Evolutionary conservation across 2,888 invertebrate genomes (phyloP).

Genomic region (Steinernema carpocapsae): DNA sequence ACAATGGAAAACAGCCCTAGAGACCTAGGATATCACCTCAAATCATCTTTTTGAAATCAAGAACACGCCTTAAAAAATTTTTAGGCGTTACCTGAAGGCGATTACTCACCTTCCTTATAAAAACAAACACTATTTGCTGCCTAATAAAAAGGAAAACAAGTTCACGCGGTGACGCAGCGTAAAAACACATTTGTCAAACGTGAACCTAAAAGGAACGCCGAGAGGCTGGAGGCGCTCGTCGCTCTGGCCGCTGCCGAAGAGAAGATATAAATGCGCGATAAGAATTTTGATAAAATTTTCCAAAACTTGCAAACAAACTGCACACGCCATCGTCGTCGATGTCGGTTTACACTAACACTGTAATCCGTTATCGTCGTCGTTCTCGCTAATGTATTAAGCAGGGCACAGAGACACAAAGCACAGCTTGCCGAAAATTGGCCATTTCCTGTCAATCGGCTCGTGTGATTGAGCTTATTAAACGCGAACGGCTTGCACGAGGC

Average conservation of each 20-base stretch:
- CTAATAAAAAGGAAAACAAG: neutral
- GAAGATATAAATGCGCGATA: neutral
- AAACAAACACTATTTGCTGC: conserved; percentile 2
- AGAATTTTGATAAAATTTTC: neutral
- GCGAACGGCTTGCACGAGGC: too few relatives aligned
- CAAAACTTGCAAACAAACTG: neutral
- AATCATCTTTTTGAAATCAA: neutral
- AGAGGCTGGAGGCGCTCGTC: neutral
- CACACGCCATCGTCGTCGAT: too few relatives aligned
- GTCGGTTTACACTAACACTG: too few relatives aligned
- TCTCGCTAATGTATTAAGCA: too few relatives aligned
- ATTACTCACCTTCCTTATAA: neutral
- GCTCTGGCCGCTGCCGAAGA: too few relatives aligned
- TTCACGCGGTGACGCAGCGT: conserved; percentile 4
- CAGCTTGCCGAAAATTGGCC: neutral
- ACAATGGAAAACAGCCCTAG: too few relatives aligned
- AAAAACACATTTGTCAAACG: conserved; percentile 31
- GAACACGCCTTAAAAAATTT: neutral
- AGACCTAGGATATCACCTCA: too few relatives aligned
- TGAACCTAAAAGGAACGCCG: neutral
- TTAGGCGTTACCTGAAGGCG: neutral
- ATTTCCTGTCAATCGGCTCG: neutral
- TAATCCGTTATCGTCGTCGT: too few relatives aligned
- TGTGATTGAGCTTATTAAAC: conserved; percentile 22
- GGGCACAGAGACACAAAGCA: too few relatives aligned